These are phyloP conservation scores for Pristionchus exspectatus DNA, from an alignment of 2,888 invertebrate genomes.

Conservation along the genomic window DNA sequence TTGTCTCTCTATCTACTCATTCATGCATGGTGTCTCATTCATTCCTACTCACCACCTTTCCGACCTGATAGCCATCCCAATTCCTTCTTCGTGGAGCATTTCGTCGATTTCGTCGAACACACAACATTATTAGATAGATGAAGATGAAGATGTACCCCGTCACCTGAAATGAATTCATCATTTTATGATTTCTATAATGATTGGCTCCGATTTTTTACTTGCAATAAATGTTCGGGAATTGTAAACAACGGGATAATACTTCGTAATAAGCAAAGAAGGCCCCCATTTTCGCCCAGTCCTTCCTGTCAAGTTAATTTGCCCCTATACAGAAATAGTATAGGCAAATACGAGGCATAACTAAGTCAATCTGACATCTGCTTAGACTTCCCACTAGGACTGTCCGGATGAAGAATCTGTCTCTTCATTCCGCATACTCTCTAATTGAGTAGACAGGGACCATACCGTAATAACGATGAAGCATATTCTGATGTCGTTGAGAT, in stretches of 20 bases:
- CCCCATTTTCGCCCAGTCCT: too few species aligned
- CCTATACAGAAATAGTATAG: too few species aligned
- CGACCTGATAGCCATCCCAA: constrained; percentile 73
- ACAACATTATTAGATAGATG: constrained; percentile 68
- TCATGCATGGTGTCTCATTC: background rate
- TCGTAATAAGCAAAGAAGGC: too few species aligned
- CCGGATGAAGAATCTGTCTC: background rate
- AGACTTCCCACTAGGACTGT: too few species aligned
- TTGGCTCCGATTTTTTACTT: too few species aligned
- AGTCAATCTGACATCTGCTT: too few species aligned
- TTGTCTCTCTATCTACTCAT: background rate
- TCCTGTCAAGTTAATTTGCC: too few species aligned
- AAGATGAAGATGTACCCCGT: constrained; percentile 72
- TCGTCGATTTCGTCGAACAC: constrained; percentile 69
- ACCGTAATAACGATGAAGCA: constrained; percentile 75
- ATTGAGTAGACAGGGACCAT: background rate
- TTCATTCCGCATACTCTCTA: background rate
- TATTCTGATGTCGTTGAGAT: constrained; percentile 73
- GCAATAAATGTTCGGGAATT: too few species aligned
- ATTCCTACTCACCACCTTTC: constrained; percentile 46
- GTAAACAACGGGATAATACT: too few species aligned
- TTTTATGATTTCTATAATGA: too few species aligned
- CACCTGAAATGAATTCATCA: background rate
- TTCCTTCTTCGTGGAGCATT: constrained; percentile 67
- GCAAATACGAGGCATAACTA: too few species aligned